Percentiles rank a stretch among this genome's conserved stretches.
phyloP scores from a whole-genome alignment of 1,140 invertebrate genomes.

The Teleopsis dalmanni region DNA sequence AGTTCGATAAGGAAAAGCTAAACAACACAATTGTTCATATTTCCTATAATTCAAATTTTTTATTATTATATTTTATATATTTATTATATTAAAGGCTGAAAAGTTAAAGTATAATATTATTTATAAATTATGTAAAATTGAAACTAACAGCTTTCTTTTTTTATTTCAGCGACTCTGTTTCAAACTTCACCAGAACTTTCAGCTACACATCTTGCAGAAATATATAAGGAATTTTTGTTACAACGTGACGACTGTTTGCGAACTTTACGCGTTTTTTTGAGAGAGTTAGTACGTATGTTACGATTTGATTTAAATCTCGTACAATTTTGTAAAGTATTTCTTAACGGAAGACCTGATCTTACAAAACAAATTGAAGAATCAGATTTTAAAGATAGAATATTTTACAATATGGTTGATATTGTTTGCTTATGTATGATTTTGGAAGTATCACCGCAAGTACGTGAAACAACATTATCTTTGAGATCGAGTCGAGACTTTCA shows the following conservation, averaged over 20 bases:
- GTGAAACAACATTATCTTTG: slow-evolving; percentile 53
- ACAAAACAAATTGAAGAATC: slow-evolving; percentile 48
- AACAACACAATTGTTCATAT: no score
- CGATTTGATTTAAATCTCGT: slow-evolving; percentile 69
- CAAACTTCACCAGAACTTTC: slow-evolving; percentile 69
- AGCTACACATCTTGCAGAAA: slow-evolving; percentile 71
- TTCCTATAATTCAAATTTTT: no score
- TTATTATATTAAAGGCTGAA: no score
- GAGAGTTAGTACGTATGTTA: slow-evolving; percentile 81
- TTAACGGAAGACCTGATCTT: slow-evolving; percentile 56
- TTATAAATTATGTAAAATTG: no score
- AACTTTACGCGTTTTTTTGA: slow-evolving; percentile 65
- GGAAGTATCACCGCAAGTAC: slow-evolving; percentile 65
- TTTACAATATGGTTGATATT: slow-evolving; percentile 75
- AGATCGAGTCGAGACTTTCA: slow-evolving; percentile 34
- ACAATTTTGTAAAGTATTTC: slow-evolving; percentile 60
- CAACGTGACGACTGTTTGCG: slow-evolving; percentile 87
- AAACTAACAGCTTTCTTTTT: slow-evolving; percentile 5
- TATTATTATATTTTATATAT: no score
- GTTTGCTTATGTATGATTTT: slow-evolving; percentile 79
- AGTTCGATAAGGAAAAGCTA: no score
- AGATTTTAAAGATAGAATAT: slow-evolving; percentile 74
- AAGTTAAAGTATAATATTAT: no score
- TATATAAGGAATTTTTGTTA: slow-evolving; percentile 75
- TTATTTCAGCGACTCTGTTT: slow-evolving; percentile 67